Base-by-base conservation (phyloP, 2,888 invertebrate genomes). In the Xanthia icteritia region DNA sequence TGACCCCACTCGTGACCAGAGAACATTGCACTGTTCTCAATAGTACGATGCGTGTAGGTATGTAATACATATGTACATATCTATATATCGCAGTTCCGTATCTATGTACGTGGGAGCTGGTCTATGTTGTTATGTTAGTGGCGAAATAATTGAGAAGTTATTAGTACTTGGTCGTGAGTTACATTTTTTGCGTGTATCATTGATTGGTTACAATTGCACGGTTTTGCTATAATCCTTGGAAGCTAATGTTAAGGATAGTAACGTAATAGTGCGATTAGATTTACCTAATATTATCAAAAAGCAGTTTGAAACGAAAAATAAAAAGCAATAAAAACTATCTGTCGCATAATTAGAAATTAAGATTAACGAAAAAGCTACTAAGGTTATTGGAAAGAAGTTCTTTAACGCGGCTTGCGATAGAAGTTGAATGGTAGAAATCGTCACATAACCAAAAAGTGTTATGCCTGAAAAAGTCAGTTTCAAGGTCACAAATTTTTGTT, bases 1-100 rank as follows among this genome's bases (percentile, higher is more conserved):
- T 96, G 96, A 96, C 96, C 96, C 93, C 94, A 90, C 91, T 94
- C 96, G 95, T 95, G 95, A 94, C 95, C 94, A 94, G 91, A 87
- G 96, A 95, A 90, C 96, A 92, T 96, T 96, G 96, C 94, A 95
- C 95, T 92, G 94, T 91, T 92, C 93, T 93, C 94, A 95, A 95
- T 95, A 95, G 94, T 90, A 88, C 89, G 89, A 86, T 86, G 79
- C 74, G 83, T 81, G 71, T 83, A 84, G 83, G 81, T 85, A 84
- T 83, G 66, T 89, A 81, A 76, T 72, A 63, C 13, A 36, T 75
- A 61, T 61, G 54, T 31, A 31, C 23, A 63, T 66, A 73, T 63
- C 73, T 85, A 79, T 77, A 69, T 77, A 83, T 67, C 69, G 68
- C 45, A 83, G 77, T 89, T 88, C 85, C 88, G 87, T 86, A 84